These are phyloP conservation scores for Myrmecobius fasciatus DNA, from an alignment of 2,113 vertebrate genomes.

Conservation along the genomic window DNA sequence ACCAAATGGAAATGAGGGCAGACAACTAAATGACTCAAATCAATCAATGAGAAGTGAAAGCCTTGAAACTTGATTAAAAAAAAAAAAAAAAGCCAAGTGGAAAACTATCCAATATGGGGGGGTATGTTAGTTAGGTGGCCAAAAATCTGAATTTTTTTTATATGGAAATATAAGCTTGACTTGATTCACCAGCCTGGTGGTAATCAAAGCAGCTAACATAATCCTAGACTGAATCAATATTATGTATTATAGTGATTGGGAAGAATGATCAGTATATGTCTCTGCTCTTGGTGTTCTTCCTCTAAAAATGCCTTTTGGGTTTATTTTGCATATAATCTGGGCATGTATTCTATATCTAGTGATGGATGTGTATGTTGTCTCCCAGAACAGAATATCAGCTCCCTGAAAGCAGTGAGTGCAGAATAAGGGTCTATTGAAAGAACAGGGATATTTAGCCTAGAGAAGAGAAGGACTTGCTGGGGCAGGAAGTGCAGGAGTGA, in stretches of 20 bases:
- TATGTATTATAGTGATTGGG: no score
- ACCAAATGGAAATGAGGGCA: not conserved
- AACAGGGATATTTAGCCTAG: not conserved
- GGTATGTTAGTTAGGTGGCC: no score
- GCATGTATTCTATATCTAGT: not conserved
- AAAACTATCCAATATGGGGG: not conserved
- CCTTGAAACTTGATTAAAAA: not conserved
- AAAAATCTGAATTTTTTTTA: not conserved
- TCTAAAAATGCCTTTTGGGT: not conserved
- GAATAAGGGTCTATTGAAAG: not conserved
- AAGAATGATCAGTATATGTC: no score
- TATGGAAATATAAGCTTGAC: not conserved
- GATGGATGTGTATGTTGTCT: not conserved
- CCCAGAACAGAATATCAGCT: not conserved
- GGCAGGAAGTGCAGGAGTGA: not conserved
- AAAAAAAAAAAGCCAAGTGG: not conserved
- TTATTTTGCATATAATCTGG: not conserved
- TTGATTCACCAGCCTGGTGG: not conserved
- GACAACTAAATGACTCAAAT: not conserved
- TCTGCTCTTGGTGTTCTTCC: not conserved
- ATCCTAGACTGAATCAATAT: not conserved
- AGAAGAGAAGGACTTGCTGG: not conserved
- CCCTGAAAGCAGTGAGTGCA: not conserved
- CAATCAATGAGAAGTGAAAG: not conserved
- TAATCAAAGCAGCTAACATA: not conserved